A percentile compares a stretch with the other conserved stretches of the same genome.
Conservation (phyloP, 2,113 vertebrate genomes). For the Sylvicapra grimmia region DNA sequence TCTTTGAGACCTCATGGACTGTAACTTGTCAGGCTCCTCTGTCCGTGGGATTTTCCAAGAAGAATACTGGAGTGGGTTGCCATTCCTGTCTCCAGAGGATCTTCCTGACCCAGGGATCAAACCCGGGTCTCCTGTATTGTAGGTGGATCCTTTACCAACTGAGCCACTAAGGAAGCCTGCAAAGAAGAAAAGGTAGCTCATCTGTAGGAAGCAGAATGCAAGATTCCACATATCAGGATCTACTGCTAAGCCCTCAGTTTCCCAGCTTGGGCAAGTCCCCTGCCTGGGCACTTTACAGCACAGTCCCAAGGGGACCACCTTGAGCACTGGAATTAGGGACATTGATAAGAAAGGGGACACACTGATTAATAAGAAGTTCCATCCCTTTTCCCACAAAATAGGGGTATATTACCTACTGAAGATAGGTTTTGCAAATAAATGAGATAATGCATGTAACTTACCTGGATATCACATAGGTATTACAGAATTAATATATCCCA, state of each 20-base stretch:
- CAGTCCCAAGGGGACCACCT: background rate
- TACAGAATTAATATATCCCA: background rate
- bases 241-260: background rate
- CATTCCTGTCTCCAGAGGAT: background rate
- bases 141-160: background rate
- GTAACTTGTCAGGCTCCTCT: background rate
- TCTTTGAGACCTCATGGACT: background rate
- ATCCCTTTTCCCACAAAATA: background rate
- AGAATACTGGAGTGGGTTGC: background rate
- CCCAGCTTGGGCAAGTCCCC: background rate
- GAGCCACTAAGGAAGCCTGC: background rate
- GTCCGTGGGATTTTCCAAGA: background rate
- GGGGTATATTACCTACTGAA: background rate
- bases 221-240: background rate
- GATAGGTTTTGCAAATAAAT: background rate
- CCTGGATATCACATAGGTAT: background rate
- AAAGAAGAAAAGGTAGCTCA: background rate
- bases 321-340: background rate
- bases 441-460: background rate
- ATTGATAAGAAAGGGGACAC: background rate
- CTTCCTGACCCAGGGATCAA: background rate
- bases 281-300: background rate
- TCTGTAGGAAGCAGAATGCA: background rate
- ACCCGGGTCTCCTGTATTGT: background rate
- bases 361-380: background rate